Evolutionary conservation across 2,797 vertebrate genomes (phyloP), one percentile per base, ranked within the genome.

Genomic region (Malurus leucopterus): DNA sequence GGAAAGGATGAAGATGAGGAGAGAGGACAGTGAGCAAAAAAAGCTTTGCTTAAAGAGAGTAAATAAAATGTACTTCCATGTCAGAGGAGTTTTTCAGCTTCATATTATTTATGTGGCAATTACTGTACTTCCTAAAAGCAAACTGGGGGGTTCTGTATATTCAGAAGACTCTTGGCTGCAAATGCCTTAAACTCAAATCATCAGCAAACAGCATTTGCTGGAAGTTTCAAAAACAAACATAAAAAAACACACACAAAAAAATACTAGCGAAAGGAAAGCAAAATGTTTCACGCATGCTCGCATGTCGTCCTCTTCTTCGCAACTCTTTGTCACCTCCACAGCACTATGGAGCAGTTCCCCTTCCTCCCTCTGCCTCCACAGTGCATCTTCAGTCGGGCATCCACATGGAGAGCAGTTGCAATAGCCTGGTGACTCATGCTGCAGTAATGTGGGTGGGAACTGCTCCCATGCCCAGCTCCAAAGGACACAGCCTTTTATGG

Each of bases 401-500:
- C 89, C 84, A 74, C 84, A 64, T 3, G 51, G 61, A 85, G 63
- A 89, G 79, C 72, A 44, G 71, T 74, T 88, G 69, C 73, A 77
- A 87, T 9, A 75, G 88, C 71, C 78, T 3, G 74, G 75, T 96
- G 96, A 96, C 80, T 96, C 95, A 96, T 22, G 75, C 91, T n/a
- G 73, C 72, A 95, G 67, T 30, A 92, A 96, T 95, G 94, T 92
- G 93, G 90, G 91, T 93, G 96, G 96, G 95, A 94, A 71, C 78
- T 62, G 84, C 84, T 95, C 82, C 91, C 78, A 90, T 93, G 94
- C 91, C 92, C 91, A 78, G 76, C 59, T 93, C 76, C 50, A 85
- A 81, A 91, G 94, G 91, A 94, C 88, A 51, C 49, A 74, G 93
- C 95, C 96, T 95, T 96, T 96, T 96, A 95, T 95, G 95, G 96